Percentiles rank a stretch among this genome's conserved stretches.
Conservation (phyloP, 2,888 invertebrate genomes). For the Dexiosoma caninum region DNA sequence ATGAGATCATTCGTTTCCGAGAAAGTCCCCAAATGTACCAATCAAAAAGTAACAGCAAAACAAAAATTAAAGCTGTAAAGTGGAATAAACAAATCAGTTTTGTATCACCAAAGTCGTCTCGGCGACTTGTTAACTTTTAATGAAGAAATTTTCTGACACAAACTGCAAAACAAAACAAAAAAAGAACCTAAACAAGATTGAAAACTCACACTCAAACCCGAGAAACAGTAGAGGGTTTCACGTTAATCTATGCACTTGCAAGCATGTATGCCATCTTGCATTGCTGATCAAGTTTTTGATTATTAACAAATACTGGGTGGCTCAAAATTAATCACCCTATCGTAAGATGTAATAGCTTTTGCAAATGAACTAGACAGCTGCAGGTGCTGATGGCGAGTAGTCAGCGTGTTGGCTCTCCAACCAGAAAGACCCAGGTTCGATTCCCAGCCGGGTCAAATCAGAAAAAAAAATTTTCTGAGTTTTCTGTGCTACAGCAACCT, state of each 20-base stretch:
- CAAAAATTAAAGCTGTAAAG: neutral
- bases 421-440: no score
- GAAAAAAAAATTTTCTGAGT: no score
- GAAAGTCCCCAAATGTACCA: conserved; percentile 56
- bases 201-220: conserved; percentile 1
- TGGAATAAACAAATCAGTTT: conserved; percentile 20
- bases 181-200: neutral
- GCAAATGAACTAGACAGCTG: no score
- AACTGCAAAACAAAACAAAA: neutral
- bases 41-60: neutral
- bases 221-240: neutral
- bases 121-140: conserved; percentile 16
- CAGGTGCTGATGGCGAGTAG: no score
- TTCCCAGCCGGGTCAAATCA: no score
- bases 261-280: neutral
- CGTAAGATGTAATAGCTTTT: no score
- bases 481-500: no score
- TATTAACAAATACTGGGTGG: no score
- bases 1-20: conserved; percentile 63
- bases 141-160: neutral
- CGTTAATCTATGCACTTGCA: neutral
- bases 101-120: conserved; percentile 10
- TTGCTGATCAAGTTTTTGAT: neutral
- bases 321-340: no score
- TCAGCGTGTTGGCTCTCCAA: no score